Evolutionary conservation across 2,113 vertebrate species (phyloP), one percentile per base, ranked within the genome.

Genomic region (Nothobranchius kuhntae): DNA sequence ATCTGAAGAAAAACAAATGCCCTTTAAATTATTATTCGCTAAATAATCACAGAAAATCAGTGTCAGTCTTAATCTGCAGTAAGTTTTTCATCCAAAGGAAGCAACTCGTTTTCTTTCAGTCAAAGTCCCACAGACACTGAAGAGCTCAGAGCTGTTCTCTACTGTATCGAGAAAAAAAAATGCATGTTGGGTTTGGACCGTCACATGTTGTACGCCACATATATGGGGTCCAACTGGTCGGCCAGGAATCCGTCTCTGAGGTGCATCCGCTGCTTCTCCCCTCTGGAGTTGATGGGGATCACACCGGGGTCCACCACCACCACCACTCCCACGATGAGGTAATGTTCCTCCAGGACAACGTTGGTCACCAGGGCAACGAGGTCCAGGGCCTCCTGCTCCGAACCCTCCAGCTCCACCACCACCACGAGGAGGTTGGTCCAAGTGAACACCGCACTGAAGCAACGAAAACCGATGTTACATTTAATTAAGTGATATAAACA

Each of bases 341-440:
- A 96, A 78, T 99, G 96, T 85, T 98, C 96, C 81, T 98, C 96
- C 84, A 98, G 89, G 45, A 98, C 95, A 12, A 96, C 96, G 0
- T 95, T 98, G 0, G 97, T 98, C 75, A 98, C 96, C 89, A 98
- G 86, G 0, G 96, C 94, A 0, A 99, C 97, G 68, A 98, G 92
- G 85, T 98, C 97, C 90, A 99, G 82, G 0, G 97, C 97, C 3
- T 97, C 96, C 87, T 96, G 97, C 83, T 99, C 96, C 0, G 94
- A 95, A n/a, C 97, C 97, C 8, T 96, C 96, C 81, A 99, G 89
- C 86, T 99, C 97, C 81, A 98, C 95, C 46, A 98, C 97, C 73
- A 97, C 96, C 81, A 99, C 97, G 9, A 99, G 92, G 78, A 99
- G 92, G 89, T 98, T 99, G 55, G 97, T 98, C 97, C 97, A 99